A percentile compares a stretch with the other conserved stretches of the same genome.
Conservation (phyloP, 2,113 vertebrate species). For the Megaceryle torquata region DNA sequence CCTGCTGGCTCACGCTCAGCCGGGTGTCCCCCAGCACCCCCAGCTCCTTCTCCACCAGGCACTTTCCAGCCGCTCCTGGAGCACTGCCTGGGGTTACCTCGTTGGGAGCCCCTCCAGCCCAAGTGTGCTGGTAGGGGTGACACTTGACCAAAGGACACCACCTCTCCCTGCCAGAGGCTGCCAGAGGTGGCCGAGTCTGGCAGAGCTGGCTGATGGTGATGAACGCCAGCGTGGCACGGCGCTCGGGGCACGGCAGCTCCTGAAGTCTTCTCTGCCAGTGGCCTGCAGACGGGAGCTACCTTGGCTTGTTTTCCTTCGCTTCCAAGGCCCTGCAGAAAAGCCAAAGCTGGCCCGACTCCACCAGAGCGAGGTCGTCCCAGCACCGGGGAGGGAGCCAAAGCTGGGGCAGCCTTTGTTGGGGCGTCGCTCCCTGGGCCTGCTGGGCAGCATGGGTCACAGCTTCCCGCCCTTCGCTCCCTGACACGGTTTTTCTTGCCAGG, state of each 20-base stretch:
- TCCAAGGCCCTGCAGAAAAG: not conserved
- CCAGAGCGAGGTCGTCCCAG: accelerated
- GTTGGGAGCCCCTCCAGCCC: accelerated
- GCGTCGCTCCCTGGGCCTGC: not conserved
- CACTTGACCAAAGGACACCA: accelerated
- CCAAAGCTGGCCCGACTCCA: not conserved
- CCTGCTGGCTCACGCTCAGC: too few relatives aligned
- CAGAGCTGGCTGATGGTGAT: not conserved
- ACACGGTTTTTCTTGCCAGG: not conserved
- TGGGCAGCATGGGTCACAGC: not conserved
- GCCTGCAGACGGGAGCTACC: accelerated
- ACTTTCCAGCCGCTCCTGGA: too few relatives aligned
- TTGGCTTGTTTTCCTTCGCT: not conserved
- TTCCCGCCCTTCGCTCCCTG: too few relatives aligned
- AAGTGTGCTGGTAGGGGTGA: accelerated
- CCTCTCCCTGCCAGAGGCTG: not conserved
- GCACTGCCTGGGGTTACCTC: too few relatives aligned
- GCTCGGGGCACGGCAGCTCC: not conserved
- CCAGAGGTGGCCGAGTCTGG: accelerated
- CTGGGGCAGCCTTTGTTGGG: not conserved
- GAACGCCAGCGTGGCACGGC: accelerated
- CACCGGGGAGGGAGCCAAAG: not conserved
- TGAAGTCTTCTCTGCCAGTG: not conserved
- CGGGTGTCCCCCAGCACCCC: too few relatives aligned
- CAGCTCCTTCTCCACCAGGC: too few relatives aligned